Evolutionary conservation across 2,797 vertebrate genomes (phyloP).

Genomic region (Hoplostethus atlanticus): DNA sequence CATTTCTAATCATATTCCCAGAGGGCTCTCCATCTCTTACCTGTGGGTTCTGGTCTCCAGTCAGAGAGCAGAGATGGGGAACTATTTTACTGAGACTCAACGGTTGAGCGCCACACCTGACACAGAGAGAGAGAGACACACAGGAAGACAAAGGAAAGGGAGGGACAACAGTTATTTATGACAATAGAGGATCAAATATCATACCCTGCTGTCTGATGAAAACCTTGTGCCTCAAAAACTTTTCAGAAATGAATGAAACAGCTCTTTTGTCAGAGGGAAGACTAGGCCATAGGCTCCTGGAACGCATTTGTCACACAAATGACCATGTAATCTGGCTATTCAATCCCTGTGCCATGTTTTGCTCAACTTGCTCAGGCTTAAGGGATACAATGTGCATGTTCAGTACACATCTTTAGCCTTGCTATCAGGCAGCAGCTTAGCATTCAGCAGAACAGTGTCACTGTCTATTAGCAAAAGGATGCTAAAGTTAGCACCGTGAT

Average conservation of each 20-base stretch:
- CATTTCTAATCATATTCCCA: neutral
- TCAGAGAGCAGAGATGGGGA: constrained; percentile 90
- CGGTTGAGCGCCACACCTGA: constrained; percentile 89
- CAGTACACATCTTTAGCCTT: constrained; percentile 13
- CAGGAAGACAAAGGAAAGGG: neutral
- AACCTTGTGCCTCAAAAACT: neutral
- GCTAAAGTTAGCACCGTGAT: constrained; percentile 46
- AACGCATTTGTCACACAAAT: neutral
- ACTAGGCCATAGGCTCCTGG: neutral
- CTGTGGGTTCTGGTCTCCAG: constrained; percentile 96
- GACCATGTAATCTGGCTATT: neutral
- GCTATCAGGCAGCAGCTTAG: constrained; percentile 37
- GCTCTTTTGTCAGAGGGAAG: no score
- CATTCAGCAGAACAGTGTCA: constrained; percentile 52
- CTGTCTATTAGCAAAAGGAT: constrained; percentile 56
- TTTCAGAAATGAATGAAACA: neutral
- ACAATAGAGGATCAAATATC: neutral
- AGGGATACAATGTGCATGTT: neutral
- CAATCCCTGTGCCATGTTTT: neutral
- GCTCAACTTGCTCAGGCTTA: neutral
- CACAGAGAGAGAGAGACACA: constrained; percentile 15
- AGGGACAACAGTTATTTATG: neutral
- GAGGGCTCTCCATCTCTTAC: constrained; percentile 74
- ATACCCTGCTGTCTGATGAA: neutral
- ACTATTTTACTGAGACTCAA: constrained; percentile 94